A percentile compares a stretch with the other conserved stretches of the same genome.
Conservation (phyloP, 2,113 vertebrate species). For the Myrmecophaga tridactyla region DNA sequence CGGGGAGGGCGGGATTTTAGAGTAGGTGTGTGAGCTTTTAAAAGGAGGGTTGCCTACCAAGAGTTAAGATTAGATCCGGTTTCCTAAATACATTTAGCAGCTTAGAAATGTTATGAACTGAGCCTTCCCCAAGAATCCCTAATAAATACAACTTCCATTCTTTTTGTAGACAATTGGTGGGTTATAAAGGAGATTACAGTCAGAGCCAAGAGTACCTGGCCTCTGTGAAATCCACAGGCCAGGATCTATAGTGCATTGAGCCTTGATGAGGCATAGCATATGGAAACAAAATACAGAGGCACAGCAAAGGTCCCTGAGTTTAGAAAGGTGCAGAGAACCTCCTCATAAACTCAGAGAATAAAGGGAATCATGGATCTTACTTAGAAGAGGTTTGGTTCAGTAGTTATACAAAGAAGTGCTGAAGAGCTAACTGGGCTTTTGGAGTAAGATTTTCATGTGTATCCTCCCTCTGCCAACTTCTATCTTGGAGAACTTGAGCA, state of each 20-base stretch:
- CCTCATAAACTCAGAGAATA: not conserved
- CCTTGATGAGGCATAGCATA: not conserved
- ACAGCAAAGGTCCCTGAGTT: accelerated
- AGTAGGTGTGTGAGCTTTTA: not conserved
- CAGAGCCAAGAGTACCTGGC: no score
- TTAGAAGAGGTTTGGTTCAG: not conserved
- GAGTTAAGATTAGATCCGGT: not conserved
- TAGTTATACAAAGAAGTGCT: not conserved
- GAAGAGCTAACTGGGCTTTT: not conserved
- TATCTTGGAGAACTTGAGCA: not conserved
- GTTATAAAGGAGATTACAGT: not conserved
- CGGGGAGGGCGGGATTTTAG: not conserved
- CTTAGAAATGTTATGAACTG: not conserved
- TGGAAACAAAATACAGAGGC: not conserved
- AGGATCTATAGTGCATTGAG: not conserved
- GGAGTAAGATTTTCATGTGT: not conserved
- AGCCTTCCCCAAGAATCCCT: not conserved
- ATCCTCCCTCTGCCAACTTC: not conserved
- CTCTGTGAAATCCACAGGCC: no score
- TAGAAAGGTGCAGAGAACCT: not conserved
- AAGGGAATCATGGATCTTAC: no score
- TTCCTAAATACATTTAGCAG: not conserved
- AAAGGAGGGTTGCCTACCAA: not conserved
- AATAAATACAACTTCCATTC: no score
- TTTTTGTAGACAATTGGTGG: not conserved